Evolutionary conservation across 2,888 invertebrate species (phyloP).

Genomic region (Hypolimnas misippus): DNA sequence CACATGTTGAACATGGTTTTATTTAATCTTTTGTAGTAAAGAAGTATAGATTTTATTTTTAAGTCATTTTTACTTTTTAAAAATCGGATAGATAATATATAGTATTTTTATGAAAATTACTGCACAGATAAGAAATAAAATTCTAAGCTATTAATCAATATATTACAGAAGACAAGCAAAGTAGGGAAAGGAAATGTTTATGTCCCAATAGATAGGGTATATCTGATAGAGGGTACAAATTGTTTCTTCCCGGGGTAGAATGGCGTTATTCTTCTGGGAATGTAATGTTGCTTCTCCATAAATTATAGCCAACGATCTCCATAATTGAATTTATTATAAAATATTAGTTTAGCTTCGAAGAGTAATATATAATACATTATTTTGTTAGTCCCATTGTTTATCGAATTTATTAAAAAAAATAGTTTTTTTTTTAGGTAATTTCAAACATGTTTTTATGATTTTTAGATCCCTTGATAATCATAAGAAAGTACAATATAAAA

Average conservation of each 20-base stretch:
- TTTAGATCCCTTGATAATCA: no score
- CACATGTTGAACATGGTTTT: no score
- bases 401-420: no score
- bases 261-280: not conserved
- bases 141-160: not conserved
- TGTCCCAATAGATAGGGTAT: not conserved
- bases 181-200: not conserved
- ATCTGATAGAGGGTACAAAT: slow-evolving; percentile 31
- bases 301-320: not conserved
- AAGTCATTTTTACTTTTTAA: no score
- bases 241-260: slow-evolving; percentile 6
- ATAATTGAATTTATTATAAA: not conserved
- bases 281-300: not conserved
- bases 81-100: not conserved
- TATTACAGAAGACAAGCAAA: not conserved
- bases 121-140: not conserved
- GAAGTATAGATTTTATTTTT: no score
- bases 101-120: not conserved
- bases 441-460: no score
- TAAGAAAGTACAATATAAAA: no score
- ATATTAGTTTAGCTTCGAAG: not conserved
- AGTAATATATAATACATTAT: no score
- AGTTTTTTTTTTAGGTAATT: no score
- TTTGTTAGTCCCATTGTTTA: no score
- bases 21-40: no score